Base-by-base conservation (phyloP, 2,888 invertebrate species). In the Catonia carolina region DNA sequence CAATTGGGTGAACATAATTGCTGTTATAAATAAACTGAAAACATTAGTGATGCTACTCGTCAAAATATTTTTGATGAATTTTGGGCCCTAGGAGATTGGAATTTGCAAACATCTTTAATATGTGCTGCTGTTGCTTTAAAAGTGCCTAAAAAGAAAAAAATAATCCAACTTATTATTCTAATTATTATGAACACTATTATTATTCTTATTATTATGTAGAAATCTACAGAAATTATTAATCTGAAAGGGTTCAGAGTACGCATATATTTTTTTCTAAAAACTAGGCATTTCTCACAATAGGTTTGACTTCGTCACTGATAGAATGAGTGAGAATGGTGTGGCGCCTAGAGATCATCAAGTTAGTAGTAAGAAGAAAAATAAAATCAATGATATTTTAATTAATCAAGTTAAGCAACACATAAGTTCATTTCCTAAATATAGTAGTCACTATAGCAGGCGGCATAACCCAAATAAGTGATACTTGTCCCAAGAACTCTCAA, bases 221-320 rank as follows among this genome's bases (percentile, higher is more conserved):
- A 37, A 17, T 15, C 17, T 14, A 37, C 37, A 37, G 17, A 37
- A 37, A 37, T 37, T 37, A 17, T 37, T 37, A 37, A 14, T 37
- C 37, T 37, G 37, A 37, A 37, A 17, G 37, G 37, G 17, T 37
- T 37, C 37, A 37, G 37, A 37, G 37, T 37, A 37, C 17, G 37
- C 17, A 37, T 15, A 37, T 37, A 6, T 15, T 37, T 37, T 17
- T 37, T 37, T 17, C n/a, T 37, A 15, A 14, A 37, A 37, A 37
- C 37, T 37, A 37, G 37, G 37, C 10, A 10, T 37, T 37, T 37
- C 37, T 17, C 37, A 37, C 37, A 37, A 37, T 17, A 37, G 37
- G 17, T 37, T 37, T 17, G 37, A 37, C 17, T 17, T 37, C 17
- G 37, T 37, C 14, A 37, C 37, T 15, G 10, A 17, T 15, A 37